Evolutionary conservation across 2,888 invertebrate genomes (phyloP).

Genomic region (Macrostomum cliftonense): DNA sequence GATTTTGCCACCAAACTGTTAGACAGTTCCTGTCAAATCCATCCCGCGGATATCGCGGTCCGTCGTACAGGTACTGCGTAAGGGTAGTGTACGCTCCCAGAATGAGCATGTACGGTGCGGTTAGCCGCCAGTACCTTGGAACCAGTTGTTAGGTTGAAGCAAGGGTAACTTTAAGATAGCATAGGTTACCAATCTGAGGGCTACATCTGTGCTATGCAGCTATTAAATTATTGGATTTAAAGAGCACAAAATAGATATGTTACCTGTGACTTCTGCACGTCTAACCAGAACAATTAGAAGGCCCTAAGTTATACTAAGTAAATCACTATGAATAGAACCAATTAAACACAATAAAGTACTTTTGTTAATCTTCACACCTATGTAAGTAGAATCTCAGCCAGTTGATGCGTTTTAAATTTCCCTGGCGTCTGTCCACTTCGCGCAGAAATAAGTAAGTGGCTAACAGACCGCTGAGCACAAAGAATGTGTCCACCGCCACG

Average conservation of each 20-base stretch:
- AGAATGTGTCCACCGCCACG: constrained; percentile 30
- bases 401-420: constrained; percentile 8
- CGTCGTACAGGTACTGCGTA: background rate
- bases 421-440: constrained; percentile 13
- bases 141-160: background rate
- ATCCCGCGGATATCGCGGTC: background rate
- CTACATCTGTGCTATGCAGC: too few relatives aligned
- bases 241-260: too few relatives aligned
- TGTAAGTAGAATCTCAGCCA: constrained; percentile 20
- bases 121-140: constrained; percentile 15
- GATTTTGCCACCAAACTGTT: constrained; percentile 10
- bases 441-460: constrained; percentile 16
- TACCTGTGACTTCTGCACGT: too few relatives aligned
- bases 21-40: background rate
- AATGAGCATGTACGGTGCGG: background rate
- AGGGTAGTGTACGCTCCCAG: background rate
- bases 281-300: too few relatives aligned
- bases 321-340: too few relatives aligned
- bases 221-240: too few relatives aligned
- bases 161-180: background rate
- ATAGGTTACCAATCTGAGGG: too few relatives aligned
- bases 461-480: constrained; percentile 21
- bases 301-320: too few relatives aligned
- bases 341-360: too few relatives aligned
- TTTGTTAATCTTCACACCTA: constrained; percentile 17